These are phyloP conservation scores for Scyliorhinus canicula DNA, from an alignment of 2,797 vertebrate genomes.

Conservation along the genomic window DNA sequence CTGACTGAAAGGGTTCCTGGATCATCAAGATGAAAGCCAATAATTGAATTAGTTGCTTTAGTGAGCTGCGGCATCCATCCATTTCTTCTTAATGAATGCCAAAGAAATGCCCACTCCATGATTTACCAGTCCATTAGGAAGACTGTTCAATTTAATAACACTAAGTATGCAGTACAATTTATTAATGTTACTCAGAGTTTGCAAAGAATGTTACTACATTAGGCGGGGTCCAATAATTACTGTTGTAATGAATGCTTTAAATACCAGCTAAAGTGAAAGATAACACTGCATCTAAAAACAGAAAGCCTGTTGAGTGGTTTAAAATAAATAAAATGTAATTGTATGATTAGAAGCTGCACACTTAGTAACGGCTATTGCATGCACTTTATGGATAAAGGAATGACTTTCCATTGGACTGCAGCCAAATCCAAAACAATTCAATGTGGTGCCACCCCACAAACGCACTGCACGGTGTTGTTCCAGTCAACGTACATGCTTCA, in stretches of 20 bases:
- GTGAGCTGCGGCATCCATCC: not conserved
- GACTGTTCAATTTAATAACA: not conserved
- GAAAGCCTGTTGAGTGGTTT: not conserved
- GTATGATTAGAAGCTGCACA: not conserved
- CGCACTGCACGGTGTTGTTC: too few species aligned
- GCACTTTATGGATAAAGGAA: not conserved
- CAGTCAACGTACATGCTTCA: not conserved
- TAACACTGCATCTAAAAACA: not conserved
- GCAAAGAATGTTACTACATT: not conserved
- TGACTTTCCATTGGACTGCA: not conserved
- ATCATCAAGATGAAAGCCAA: not conserved
- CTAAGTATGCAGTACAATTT: not conserved
- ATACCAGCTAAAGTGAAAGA: not conserved
- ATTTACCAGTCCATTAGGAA: conserved; percentile 12
- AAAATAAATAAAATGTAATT: conserved; percentile 1
- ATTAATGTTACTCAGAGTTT: not conserved
- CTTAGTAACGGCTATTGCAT: not conserved
- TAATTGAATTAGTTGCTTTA: conserved; percentile 4
- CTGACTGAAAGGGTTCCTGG: not conserved
- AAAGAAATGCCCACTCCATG: not conserved
- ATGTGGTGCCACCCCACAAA: not conserved
- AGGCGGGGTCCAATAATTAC: not conserved
- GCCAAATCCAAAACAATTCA: not conserved
- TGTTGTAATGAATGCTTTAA: not conserved
- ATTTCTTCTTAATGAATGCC: not conserved